Conservation (phyloP, 2,888 invertebrate genomes). For the Eupithecia subfuscata region DNA sequence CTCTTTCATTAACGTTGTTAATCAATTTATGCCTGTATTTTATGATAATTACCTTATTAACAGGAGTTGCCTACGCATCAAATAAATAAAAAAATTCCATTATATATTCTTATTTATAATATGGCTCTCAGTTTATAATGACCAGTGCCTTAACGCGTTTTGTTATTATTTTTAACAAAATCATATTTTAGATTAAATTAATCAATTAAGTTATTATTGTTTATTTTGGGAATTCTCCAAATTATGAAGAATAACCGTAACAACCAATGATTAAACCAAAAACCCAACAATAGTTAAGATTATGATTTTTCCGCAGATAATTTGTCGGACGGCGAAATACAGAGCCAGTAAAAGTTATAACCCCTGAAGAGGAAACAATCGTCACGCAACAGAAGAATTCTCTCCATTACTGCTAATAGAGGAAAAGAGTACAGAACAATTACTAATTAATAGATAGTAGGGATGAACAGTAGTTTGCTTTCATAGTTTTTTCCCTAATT, state of each 20-base stretch:
- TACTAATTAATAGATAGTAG: background rate
- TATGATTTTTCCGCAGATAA: background rate
- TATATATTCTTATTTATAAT: background rate
- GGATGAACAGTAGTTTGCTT: background rate
- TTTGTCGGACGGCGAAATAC: too few relatives aligned
- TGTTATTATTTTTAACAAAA: too few relatives aligned
- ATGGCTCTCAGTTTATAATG: background rate
- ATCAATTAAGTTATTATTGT: too few relatives aligned
- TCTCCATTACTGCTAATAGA: slow-evolving; percentile 33
- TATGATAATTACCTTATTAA: slow-evolving; percentile 20
- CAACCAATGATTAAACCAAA: background rate
- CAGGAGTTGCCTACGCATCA: background rate
- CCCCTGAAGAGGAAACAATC: slow-evolving; percentile 10
- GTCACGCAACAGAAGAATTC: slow-evolving; percentile 33
- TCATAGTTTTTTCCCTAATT: background rate
- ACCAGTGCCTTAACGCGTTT: background rate
- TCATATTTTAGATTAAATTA: too few relatives aligned
- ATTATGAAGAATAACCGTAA: too few relatives aligned
- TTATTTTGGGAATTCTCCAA: too few relatives aligned
- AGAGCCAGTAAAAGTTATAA: slow-evolving; percentile 1
- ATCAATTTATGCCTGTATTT: slow-evolving; percentile 28
- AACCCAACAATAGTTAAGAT: background rate
- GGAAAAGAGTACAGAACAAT: slow-evolving; percentile 19
- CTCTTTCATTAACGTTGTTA: slow-evolving; percentile 20
- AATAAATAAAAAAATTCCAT: background rate